These are phyloP conservation scores for Troilus luridus DNA, from an alignment of 2,888 invertebrate genomes.

Conservation along the genomic window DNA sequence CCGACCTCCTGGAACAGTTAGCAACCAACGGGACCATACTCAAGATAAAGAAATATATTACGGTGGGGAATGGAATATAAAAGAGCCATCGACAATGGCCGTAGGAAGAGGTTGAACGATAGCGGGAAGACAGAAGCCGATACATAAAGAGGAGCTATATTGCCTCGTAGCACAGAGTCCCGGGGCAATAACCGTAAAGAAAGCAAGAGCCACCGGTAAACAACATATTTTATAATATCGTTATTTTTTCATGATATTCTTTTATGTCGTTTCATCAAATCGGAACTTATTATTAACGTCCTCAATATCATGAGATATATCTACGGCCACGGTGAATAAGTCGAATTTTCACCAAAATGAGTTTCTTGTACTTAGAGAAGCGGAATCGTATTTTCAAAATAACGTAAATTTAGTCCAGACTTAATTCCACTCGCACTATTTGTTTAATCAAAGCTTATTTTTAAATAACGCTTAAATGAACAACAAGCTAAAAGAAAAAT, in stretches of 20 bases:
- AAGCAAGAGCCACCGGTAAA: neutral
- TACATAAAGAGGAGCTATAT: constrained; percentile 32
- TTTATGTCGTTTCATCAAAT: neutral
- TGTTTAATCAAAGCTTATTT: no score
- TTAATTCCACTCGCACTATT: no score
- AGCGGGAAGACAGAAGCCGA: neutral
- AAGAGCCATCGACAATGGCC: neutral
- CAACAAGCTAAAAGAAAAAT: no score
- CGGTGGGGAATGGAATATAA: neutral
- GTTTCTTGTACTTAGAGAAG: no score
- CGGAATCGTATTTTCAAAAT: no score
- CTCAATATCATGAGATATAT: no score
- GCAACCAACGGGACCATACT: neutral
- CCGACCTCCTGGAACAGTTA: neutral
- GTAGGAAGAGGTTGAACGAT: neutral
- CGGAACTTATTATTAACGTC: no score
- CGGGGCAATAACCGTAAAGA: constrained; percentile 31
- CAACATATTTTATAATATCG: constrained; percentile 5
- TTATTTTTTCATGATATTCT: neutral
- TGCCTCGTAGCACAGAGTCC: neutral
- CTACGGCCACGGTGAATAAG: no score
- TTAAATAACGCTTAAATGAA: no score
- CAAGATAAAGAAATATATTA: constrained; percentile 22
- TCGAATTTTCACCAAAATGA: no score
- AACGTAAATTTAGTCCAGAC: no score